phyloP scores from a whole-genome alignment of 1,140 invertebrate genomes.

The Drosophila malerkotliana region DNA sequence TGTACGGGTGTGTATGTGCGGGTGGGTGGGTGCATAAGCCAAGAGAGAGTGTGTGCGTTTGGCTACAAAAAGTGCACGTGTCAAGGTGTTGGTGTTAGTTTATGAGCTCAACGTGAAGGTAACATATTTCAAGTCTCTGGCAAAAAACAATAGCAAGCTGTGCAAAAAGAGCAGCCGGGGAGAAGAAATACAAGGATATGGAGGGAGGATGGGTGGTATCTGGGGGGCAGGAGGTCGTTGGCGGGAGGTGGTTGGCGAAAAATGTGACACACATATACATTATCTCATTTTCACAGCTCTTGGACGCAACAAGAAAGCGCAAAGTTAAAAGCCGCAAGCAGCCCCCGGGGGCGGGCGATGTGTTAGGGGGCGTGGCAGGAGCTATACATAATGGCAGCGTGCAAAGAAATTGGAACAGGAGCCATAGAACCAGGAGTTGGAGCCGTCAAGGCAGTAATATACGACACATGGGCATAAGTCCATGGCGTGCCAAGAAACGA shows the following conservation, averaged over 20 bases:
- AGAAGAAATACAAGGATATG: not conserved
- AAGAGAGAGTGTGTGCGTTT: constrained; percentile 30
- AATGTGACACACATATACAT: constrained; percentile 82
- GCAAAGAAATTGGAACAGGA: constrained; percentile 21
- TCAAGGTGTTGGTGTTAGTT: constrained; percentile 82
- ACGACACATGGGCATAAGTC: constrained; percentile 35
- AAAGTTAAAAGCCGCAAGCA: constrained; percentile 72
- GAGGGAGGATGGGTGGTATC: not conserved
- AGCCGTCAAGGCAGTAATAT: constrained; percentile 31
- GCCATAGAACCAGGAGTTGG: not conserved
- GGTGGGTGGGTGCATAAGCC: constrained; percentile 17
- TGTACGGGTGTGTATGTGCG: constrained; percentile 14
- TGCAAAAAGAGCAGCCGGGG: constrained; percentile 24
- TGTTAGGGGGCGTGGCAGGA: constrained; percentile 43
- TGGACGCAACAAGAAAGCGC: constrained; percentile 71
- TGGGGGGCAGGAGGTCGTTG: too few species aligned
- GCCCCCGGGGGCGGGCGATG: constrained; percentile 11
- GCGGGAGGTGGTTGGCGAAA: constrained; percentile 12
- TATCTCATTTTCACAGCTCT: constrained; percentile 80
- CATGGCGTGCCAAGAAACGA: constrained; percentile 33
- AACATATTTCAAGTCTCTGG: constrained; percentile 78
- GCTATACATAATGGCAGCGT: constrained; percentile 56
- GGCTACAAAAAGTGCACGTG: constrained; percentile 76
- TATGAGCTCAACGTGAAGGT: constrained; percentile 81
- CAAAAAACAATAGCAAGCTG: constrained; percentile 67